These are phyloP conservation scores for Andrena minutula DNA, from an alignment of 2,888 invertebrate species.

Conservation along the genomic window DNA sequence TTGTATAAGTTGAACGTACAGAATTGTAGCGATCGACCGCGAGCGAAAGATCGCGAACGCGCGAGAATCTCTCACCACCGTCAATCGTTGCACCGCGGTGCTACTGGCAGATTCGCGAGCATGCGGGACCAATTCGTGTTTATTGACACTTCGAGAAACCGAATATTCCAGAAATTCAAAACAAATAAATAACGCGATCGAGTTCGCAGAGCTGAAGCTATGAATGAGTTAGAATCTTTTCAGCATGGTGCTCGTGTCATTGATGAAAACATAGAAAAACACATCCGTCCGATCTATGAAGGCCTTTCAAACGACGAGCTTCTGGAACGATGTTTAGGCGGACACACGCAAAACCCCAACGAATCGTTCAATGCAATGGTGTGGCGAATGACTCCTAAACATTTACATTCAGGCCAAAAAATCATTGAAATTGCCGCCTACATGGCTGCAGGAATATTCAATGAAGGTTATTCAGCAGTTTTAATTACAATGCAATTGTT, in stretches of 20 bases:
- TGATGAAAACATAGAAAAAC: slow-evolving; percentile 35
- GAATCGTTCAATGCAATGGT: slow-evolving; percentile 76
- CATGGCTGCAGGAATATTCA: slow-evolving; percentile 60
- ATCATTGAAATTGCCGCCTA: slow-evolving; percentile 62
- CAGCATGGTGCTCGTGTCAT: slow-evolving; percentile 34
- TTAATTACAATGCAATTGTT: slow-evolving; percentile 35
- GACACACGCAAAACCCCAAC: slow-evolving; percentile 77
- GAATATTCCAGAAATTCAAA: no score
- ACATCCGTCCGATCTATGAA: slow-evolving; percentile 50
- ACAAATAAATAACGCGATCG: no score
- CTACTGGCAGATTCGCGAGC: no score
- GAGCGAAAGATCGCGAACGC: no score
- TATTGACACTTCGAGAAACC: no score
- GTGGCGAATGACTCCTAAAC: slow-evolving; percentile 74
- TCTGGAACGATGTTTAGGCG: slow-evolving; percentile 72
- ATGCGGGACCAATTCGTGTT: no score
- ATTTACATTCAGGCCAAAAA: slow-evolving; percentile 53
- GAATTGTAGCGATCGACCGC: no score
- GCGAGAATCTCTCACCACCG: no score
- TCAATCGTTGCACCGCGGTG: no score
- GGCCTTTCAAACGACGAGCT: slow-evolving; percentile 34
- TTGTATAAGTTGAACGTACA: no score
- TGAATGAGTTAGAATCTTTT: background rate
- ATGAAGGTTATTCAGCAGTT: slow-evolving; percentile 44
- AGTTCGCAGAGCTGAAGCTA: slow-evolving; percentile 43